Evolutionary conservation across 1,140 invertebrate genomes (phyloP).

Genomic region (Aphidius gifuensis): DNA sequence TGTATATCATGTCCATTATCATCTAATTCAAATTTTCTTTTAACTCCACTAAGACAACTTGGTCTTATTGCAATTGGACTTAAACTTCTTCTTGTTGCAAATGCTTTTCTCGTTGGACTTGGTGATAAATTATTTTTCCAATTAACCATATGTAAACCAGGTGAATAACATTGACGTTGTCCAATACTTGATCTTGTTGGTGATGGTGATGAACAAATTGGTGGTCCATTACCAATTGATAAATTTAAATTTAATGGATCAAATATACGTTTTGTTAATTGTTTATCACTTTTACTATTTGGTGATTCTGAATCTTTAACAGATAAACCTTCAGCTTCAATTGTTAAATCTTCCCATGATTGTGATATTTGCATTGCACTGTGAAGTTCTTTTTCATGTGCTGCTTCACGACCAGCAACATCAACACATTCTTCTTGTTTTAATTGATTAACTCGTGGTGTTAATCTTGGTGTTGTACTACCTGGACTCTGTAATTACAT

Average conservation of each 20-base stretch:
- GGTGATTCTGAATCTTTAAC: constrained; percentile 52
- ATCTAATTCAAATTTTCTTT: constrained; percentile 76
- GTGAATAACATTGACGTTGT: constrained; percentile 64
- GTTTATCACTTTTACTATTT: constrained; percentile 44
- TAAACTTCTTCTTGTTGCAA: constrained; percentile 74
- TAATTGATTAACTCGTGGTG: constrained; percentile 80
- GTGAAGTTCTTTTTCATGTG: constrained; percentile 85
- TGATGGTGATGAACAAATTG: constrained; percentile 64
- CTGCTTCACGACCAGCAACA: constrained; percentile 75
- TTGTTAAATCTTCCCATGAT: constrained; percentile 82
- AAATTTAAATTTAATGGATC: constrained; percentile 51
- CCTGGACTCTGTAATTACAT: constrained; percentile 46
- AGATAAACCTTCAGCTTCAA: constrained; percentile 62
- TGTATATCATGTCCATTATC: constrained; percentile 56
- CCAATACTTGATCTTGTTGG: constrained; percentile 60
- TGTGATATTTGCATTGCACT: constrained; percentile 86
- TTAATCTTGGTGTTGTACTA: constrained; percentile 64
- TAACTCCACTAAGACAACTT: constrained; percentile 62
- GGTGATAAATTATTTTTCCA: constrained; percentile 68
- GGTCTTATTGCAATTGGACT: constrained; percentile 78
- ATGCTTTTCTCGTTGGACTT: constrained; percentile 76
- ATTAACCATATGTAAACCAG: constrained; percentile 58
- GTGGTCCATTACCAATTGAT: constrained; percentile 43
- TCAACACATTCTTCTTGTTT: constrained; percentile 85
- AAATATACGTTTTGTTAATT: constrained; percentile 45